phyloP scores from a whole-genome alignment of 2,888 invertebrate genomes.

The Mactromeris polynyma region DNA sequence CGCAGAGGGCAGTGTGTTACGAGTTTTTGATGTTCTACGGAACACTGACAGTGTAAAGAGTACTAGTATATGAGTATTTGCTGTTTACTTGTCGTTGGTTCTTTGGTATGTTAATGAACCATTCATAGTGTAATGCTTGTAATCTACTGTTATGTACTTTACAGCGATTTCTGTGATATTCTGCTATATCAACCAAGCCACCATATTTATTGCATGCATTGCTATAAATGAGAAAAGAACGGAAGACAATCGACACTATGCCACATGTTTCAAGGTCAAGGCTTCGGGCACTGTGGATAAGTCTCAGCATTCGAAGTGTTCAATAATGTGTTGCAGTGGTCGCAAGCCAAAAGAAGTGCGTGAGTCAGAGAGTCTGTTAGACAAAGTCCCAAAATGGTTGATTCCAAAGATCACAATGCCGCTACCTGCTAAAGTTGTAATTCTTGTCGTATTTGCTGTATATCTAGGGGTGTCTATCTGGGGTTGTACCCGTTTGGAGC shows the following conservation, averaged over 20 bases:
- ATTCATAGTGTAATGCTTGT: too few relatives aligned
- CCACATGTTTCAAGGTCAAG: conserved; percentile 61
- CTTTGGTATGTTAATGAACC: too few relatives aligned
- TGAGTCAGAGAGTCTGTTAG: conserved; percentile 73
- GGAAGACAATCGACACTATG: conserved; percentile 65
- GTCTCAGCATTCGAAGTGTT: conserved; percentile 4
- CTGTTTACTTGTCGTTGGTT: too few relatives aligned
- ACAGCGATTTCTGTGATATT: conserved; percentile 78
- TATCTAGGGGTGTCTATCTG: conserved; percentile 75
- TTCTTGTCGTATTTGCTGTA: conserved; percentile 70
- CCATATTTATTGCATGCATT: conserved; percentile 76
- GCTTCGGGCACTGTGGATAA: conserved; percentile 58
- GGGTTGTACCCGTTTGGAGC: conserved; percentile 74
- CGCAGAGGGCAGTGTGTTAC: too few relatives aligned
- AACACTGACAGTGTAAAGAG: too few relatives aligned
- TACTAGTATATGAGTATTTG: too few relatives aligned
- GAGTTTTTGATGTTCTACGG: too few relatives aligned
- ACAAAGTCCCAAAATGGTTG: conserved; percentile 69
- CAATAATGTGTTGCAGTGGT: conserved; percentile 84
- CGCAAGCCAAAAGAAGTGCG: conserved; percentile 55
- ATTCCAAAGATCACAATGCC: conserved; percentile 68
- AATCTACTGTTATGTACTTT: neutral
- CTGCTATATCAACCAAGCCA: conserved; percentile 79
- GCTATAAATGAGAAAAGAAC: conserved; percentile 76
- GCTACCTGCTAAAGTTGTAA: conserved; percentile 65